Evolutionary conservation across 2,888 invertebrate species (phyloP).

Genomic region (Drosophila ustulata): DNA sequence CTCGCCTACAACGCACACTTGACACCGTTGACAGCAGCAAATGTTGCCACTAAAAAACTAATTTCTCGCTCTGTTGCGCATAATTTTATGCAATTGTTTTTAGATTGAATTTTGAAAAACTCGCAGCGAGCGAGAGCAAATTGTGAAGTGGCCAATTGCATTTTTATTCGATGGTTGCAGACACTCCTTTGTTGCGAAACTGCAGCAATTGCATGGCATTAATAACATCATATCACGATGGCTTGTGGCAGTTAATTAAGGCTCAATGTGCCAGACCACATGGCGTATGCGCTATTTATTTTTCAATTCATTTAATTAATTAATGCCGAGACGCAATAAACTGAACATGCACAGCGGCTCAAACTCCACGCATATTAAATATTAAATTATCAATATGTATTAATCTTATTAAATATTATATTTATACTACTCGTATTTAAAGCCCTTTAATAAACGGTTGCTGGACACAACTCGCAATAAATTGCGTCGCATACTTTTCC

Average conservation of each 20-base stretch:
- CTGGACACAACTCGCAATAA: background rate
- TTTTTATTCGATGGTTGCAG: slow-evolving; percentile 9
- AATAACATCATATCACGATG: slow-evolving; percentile 17
- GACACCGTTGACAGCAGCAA: slow-evolving; percentile 46
- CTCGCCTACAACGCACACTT: slow-evolving; percentile 39
- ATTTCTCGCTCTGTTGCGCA: slow-evolving; percentile 73
- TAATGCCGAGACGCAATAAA: background rate
- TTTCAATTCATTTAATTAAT: slow-evolving; percentile 24
- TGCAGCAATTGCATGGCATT: slow-evolving; percentile 7
- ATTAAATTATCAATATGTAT: background rate
- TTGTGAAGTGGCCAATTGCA: slow-evolving; percentile 26
- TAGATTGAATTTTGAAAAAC: slow-evolving; percentile 50
- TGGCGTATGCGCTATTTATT: slow-evolving; percentile 25
- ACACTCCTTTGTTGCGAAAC: background rate
- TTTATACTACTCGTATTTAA: background rate
- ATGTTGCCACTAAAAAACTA: slow-evolving; percentile 72
- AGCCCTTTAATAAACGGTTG: background rate
- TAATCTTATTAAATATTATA: background rate
- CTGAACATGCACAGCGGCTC: background rate
- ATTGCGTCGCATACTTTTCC: no score
- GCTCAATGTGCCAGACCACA: slow-evolving; percentile 23
- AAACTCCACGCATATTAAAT: background rate
- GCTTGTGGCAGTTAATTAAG: slow-evolving; percentile 32
- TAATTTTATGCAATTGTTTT: slow-evolving; percentile 77
- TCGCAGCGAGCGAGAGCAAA: background rate